Evolutionary conservation across 2,797 vertebrate genomes (phyloP).

Genomic region (Sternarchorhynchus goeldii): DNA sequence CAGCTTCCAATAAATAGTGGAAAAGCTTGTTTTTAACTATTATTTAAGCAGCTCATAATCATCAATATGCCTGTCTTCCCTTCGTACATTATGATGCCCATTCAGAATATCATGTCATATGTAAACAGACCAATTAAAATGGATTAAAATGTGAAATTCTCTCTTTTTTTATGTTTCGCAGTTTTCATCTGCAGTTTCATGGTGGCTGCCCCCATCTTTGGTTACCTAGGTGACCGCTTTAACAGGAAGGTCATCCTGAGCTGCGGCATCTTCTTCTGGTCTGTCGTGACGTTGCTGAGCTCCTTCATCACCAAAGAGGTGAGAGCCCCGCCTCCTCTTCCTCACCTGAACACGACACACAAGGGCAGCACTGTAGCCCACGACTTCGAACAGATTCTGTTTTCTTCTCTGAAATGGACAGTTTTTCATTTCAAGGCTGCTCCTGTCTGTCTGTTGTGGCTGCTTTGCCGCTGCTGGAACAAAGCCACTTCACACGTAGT

Average conservation of each 20-base stretch:
- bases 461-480: not conserved
- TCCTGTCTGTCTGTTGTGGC: not conserved
- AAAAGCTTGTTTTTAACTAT: too few species aligned
- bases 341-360: not conserved
- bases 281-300: conserved; percentile 83
- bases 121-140: not conserved
- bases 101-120: too few species aligned
- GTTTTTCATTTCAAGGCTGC: not conserved
- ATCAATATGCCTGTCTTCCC: too few species aligned
- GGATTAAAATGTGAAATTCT: conserved; percentile 2
- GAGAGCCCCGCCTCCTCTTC: conserved; percentile 49
- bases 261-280: conserved; percentile 90
- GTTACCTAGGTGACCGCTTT: conserved; percentile 89
- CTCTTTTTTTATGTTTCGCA: conserved; percentile 61
- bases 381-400: not conserved
- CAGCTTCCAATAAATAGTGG: conserved; percentile 18
- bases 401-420: not conserved
- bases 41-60: too few species aligned
- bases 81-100: too few species aligned
- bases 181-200: conserved; percentile 93
- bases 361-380: not conserved
- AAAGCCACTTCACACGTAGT: not conserved
- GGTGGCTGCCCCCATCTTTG: conserved; percentile 86
- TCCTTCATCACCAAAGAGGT: conserved; percentile 88
- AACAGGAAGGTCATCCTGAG: conserved; percentile 88